Base-by-base conservation (phyloP, 2,797 vertebrate genomes). In the Sebastes paucispinis region DNA sequence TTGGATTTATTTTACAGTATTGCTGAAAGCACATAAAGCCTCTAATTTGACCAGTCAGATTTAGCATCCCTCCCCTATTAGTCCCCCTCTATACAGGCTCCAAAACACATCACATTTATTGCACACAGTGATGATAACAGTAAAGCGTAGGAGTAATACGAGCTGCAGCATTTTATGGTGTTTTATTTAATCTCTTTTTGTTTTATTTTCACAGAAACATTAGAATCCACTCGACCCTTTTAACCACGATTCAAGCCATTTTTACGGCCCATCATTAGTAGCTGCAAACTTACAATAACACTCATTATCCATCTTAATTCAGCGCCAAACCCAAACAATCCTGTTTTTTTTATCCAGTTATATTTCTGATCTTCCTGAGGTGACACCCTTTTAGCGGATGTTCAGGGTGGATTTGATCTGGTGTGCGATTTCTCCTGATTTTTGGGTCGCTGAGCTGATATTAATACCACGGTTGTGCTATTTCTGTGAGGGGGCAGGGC, bases 401-500 rank as follows among this genome's bases (percentile, higher is more conserved):
- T 79, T 71, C 34, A 70, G 73, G 79, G 75, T 55, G 84, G 82
- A 72, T 82, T 80, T 62, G 75, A 84, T 89, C 29, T 14, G 65
- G n/a, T 32, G 52, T 34, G 66, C 29, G 57, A 82, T 59, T 47
- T 64, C 25, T 62, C 52, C 64, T 73, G 69, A 79, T 83, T 81
- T 58, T 78, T 69, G 18, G 47, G 29, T 81, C 13, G 63, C 32
- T 4, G 31, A 70, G 31, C n/a, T 84, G 77, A 84, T 87, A 89
- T 90, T 84, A 91, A 90, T 86, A 79, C 79, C 43, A 31, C 6
- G 55, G 70, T 65, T 22, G 74, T 31, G 76, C 86, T 89, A 89
- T 91, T 92, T 84, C 36, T 87, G 90, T 75, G 27, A 83, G 69
- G 59, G 16, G 29, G 27, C 29, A 29, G 29, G 83, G 83, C 76